phyloP scores from a whole-genome alignment of 2,888 invertebrate genomes.

The Criorhina ranunculi region DNA sequence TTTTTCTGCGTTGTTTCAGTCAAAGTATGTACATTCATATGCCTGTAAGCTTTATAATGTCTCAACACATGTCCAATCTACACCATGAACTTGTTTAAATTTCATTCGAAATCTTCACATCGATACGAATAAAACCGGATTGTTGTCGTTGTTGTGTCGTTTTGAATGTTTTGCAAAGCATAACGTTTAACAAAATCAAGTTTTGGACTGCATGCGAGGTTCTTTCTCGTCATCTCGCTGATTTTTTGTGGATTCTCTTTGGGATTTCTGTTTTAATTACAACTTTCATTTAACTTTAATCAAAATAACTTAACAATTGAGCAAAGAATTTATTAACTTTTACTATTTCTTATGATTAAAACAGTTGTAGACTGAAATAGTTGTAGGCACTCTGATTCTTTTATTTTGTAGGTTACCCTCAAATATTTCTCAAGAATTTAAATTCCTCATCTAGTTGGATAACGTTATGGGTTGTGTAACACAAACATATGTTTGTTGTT shows the following conservation, averaged over 20 bases:
- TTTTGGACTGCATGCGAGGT: conserved; percentile 11
- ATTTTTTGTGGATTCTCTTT: not conserved
- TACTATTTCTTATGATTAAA: no score
- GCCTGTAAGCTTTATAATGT: not conserved
- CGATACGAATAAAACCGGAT: conserved; percentile 30
- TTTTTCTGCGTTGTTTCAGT: conserved; percentile 32
- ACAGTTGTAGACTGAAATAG: no score
- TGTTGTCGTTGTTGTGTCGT: not conserved
- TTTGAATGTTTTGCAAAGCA: conserved; percentile 19
- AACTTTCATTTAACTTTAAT: no score
- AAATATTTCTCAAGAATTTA: no score
- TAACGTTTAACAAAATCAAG: conserved; percentile 5
- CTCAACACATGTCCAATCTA: conserved; percentile 4
- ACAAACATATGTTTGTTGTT: no score
- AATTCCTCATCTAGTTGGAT: no score
- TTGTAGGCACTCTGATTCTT: no score
- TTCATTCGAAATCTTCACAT: conserved; percentile 18
- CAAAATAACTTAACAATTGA: no score
- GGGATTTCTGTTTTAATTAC: not conserved
- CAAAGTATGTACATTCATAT: conserved; percentile 4
- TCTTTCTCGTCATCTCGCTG: conserved; percentile 6
- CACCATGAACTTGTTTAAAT: conserved; percentile 6
- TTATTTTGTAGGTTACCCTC: no score
- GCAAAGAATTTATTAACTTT: no score
- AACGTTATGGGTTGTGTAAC: no score